Evolutionary conservation across 2,797 vertebrate genomes (phyloP).

Genomic region (Micrastur ruficollis): DNA sequence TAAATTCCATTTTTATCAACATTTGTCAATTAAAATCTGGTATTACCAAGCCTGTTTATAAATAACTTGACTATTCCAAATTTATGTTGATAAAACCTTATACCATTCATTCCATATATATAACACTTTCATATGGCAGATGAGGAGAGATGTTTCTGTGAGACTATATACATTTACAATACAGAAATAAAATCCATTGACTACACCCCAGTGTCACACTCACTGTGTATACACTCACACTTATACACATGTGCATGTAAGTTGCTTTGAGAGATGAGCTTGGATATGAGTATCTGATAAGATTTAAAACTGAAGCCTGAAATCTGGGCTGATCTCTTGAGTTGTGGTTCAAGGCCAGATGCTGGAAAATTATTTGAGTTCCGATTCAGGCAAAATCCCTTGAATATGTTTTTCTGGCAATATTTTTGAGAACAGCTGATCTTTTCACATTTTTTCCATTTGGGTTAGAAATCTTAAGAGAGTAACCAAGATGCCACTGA

Average conservation of each 20-base stretch:
- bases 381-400: constrained; percentile 25
- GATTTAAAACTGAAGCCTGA: background rate
- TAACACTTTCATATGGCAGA: background rate
- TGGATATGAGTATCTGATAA: background rate
- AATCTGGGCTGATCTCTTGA: background rate
- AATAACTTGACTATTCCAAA: background rate
- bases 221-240: background rate
- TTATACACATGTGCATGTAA: background rate
- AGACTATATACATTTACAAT: background rate
- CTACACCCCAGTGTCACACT: background rate
- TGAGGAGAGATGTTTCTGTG: background rate
- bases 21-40: background rate
- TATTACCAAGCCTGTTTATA: background rate
- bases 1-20: constrained; percentile 36
- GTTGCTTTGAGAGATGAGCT: background rate
- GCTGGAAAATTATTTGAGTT: constrained; percentile 42
- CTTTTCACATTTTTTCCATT: constrained; percentile 59
- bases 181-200: background rate
- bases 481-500: constrained; percentile 46
- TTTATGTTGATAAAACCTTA: background rate
- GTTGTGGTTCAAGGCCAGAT: constrained; percentile 15
- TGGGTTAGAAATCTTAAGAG: constrained; percentile 16
- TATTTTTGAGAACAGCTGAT: constrained; percentile 58
- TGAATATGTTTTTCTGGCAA: constrained; percentile 41
- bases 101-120: background rate